A percentile compares a stretch with the other conserved stretches of the same genome.
These are phyloP conservation scores for Numenius phaeopus DNA, from an alignment of 2,797 vertebrate genomes.

Conservation along the genomic window DNA sequence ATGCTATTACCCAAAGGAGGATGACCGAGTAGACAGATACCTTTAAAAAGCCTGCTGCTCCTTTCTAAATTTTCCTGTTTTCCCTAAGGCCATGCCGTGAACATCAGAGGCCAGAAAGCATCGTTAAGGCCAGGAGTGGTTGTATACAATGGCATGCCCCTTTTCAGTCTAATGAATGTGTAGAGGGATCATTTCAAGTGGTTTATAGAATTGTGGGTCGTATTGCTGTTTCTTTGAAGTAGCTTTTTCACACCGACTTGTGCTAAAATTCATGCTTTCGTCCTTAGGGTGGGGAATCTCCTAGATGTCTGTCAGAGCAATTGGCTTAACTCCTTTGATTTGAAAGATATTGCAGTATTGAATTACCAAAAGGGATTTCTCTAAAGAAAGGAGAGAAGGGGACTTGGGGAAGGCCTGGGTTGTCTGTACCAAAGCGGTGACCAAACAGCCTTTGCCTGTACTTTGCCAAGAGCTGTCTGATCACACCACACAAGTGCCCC, in stretches of 20 bases:
- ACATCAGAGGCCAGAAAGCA: constrained; percentile 39
- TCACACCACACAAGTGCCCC: background rate
- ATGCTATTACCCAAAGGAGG: background rate
- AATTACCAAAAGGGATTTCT: constrained; percentile 54
- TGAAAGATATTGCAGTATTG: constrained; percentile 25
- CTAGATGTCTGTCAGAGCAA: constrained; percentile 43
- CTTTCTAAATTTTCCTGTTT: constrained; percentile 21
- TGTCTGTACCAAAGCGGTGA: background rate
- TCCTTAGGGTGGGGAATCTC: constrained; percentile 23
- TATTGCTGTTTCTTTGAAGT: constrained; percentile 55
- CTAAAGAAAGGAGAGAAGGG: background rate
- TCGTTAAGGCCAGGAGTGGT: background rate
- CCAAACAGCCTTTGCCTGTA: background rate
- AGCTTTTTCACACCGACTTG: constrained; percentile 49
- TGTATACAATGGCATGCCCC: constrained; percentile 4
- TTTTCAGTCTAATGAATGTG: constrained; percentile 31
- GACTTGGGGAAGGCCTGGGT: background rate
- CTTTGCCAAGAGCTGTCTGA: background rate
- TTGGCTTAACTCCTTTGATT: constrained; percentile 55
- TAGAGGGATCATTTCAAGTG: constrained; percentile 38
- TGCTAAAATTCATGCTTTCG: constrained; percentile 11
- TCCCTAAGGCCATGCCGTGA: constrained; percentile 39
- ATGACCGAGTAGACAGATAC: background rate
- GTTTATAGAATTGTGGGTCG: constrained; percentile 21
- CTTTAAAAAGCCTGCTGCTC: background rate